These are phyloP conservation scores for Mustelus asterias DNA, from an alignment of 2,113 vertebrate genomes.

Conservation along the genomic window DNA sequence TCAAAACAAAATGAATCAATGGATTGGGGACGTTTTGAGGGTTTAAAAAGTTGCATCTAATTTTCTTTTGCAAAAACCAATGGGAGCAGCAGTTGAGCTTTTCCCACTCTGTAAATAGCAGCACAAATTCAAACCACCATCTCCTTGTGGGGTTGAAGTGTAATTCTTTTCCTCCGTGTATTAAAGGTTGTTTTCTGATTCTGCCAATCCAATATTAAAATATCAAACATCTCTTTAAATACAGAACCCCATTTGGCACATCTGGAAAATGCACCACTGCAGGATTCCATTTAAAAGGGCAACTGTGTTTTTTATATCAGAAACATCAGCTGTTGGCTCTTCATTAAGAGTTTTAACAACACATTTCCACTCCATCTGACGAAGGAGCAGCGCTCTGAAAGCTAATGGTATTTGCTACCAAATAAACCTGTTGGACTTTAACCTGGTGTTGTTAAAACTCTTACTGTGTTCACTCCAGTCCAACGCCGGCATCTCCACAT, in stretches of 20 bases:
- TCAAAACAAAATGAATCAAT: too few species aligned
- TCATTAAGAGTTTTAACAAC: too few species aligned
- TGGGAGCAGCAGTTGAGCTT: not conserved
- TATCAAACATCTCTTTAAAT: not conserved
- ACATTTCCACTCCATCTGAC: too few species aligned
- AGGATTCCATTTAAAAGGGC: not conserved
- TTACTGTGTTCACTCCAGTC: too few species aligned
- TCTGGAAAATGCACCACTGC: not conserved
- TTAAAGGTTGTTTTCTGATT: not conserved
- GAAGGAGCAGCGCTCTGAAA: too few species aligned
- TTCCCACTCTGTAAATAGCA: not conserved
- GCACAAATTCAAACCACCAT: not conserved
- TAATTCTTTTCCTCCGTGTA: not conserved
- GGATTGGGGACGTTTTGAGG: too few species aligned
- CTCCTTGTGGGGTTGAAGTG: not conserved
- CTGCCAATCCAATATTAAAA: not conserved
- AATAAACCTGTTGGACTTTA: too few species aligned
- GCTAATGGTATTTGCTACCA: too few species aligned
- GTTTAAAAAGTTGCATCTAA: not conserved
- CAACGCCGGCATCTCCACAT: too few species aligned
- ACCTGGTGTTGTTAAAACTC: too few species aligned
- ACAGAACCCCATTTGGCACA: not conserved
- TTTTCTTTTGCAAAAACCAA: not conserved
- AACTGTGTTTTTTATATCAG: not conserved
- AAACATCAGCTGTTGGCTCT: not conserved